Conservation (phyloP, 2,888 invertebrate species). For the Volucella inanis region DNA sequence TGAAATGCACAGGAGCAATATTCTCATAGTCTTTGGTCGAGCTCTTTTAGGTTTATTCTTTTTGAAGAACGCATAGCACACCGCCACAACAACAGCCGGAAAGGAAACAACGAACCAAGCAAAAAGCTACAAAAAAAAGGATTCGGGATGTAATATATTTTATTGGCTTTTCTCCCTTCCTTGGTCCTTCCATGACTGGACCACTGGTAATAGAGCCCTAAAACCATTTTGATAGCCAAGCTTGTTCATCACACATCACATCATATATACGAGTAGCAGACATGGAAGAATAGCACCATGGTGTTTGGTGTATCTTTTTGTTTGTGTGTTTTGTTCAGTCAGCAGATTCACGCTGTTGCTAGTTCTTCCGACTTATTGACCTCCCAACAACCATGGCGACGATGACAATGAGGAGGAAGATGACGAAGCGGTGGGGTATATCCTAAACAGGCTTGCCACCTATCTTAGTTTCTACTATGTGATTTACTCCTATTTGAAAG, state of each 20-base stretch:
- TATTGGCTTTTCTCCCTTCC: constrained; percentile 52
- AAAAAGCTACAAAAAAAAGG: constrained; percentile 19
- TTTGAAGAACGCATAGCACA: constrained; percentile 2
- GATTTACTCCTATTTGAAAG: no score
- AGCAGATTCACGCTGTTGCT: constrained; percentile 64
- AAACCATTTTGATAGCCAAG: constrained; percentile 51
- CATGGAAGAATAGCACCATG: no score
- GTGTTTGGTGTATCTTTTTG: constrained; percentile 1
- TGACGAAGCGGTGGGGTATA: constrained; percentile 10
- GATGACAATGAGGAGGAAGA: background rate
- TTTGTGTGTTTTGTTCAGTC: constrained; percentile 44
- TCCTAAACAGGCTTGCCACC: constrained; percentile 21
- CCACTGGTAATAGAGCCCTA: constrained; percentile 58
- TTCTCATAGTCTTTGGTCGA: constrained; percentile 47
- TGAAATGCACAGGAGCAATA: constrained; percentile 64
- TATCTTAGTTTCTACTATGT: background rate
- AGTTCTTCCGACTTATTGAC: constrained; percentile 61
- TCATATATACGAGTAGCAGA: constrained; percentile 22
- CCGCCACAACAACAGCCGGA: constrained; percentile 2
- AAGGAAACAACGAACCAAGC: constrained; percentile 23
- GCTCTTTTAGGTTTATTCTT: background rate
- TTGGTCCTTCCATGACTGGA: constrained; percentile 1
- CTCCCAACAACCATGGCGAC: constrained; percentile 21
- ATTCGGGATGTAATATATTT: constrained; percentile 69
- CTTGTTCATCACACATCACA: constrained; percentile 53